Base-by-base conservation (phyloP, 1,140 invertebrate species). In the Drosophila nebulosa region DNA sequence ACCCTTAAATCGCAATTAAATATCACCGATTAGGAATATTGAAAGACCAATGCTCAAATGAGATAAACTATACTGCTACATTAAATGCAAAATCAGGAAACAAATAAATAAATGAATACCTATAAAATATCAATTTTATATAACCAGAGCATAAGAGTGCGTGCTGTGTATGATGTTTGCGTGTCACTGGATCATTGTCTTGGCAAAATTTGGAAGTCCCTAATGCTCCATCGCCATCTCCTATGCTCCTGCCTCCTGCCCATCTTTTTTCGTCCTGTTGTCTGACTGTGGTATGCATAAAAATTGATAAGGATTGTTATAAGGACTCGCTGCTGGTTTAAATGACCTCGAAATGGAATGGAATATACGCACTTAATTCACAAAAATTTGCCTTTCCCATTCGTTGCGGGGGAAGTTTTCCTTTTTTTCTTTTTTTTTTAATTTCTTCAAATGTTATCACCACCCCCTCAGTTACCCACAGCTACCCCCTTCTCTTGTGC, bases 371-470 rank as follows among this genome's bases (percentile, higher is more conserved):
- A 46, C 39, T 46, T 46, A 46, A 46, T 46, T 46, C 39, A 46
- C 16, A 46, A 46, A 46, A 72, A 68, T 68, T 68, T 62, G 52
- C 56, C 62, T 62, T 53, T 10, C 24, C 50, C 59, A 35, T 67
- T 67, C n/a, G 4, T 27, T 21, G 16, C 6, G 18, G 39, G 39
- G 39, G 6, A n/a, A n/a, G 9, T 46, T 46, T 46, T 18, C 7
- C 14, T 32, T 21, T 35, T 27, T 27, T 50, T 55, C 16, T 64
- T 39, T 42, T 58, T 69, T 63, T 64, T 64, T 83, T 83, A 83
- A 81, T 84, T 81, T 79, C 67, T 79, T 74, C 71, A 83, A 81
- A 72, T 72, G 39, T 46, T 46, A 71, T 64, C 69, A 58, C 74
- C n/a, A n/a, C 61, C 51, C 56, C 57, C 26, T 27, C 51, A 2